phyloP scores from a whole-genome alignment of 2,113 vertebrate species.

The Glaucomys volans region DNA sequence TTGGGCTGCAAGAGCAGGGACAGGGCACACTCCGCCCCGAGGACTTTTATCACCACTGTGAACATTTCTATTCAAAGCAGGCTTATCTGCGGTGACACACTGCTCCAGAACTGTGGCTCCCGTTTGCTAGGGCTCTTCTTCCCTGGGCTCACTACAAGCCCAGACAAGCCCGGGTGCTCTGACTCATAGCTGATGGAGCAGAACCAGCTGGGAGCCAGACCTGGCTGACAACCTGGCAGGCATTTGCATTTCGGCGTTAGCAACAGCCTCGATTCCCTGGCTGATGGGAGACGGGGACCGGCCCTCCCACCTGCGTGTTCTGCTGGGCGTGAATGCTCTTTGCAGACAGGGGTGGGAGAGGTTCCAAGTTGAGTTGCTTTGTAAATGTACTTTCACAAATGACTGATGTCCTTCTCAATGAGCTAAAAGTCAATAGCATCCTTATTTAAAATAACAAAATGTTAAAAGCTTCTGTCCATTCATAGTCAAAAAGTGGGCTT shows the following conservation, averaged over 20 bases:
- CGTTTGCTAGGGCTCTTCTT: background rate
- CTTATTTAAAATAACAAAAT: constrained; percentile 9
- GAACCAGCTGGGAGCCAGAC: background rate
- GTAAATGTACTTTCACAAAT: background rate
- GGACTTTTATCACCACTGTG: background rate
- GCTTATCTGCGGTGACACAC: background rate
- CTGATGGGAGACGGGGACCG: background rate
- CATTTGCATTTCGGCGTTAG: background rate
- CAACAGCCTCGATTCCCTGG: background rate
- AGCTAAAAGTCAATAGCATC: background rate
- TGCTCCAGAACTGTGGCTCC: background rate
- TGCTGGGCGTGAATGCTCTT: background rate
- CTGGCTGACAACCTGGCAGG: background rate
- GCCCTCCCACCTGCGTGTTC: background rate
- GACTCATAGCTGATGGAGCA: background rate
- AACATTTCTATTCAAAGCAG: constrained; percentile 31
- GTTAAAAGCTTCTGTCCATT: background rate
- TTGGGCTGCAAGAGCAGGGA: background rate
- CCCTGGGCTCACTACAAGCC: background rate
- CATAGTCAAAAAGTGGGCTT: background rate
- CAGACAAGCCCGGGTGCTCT: background rate
- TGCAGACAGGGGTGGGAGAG: background rate
- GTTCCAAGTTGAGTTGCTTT: background rate
- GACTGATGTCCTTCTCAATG: background rate
- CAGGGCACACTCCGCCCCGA: background rate